Evolutionary conservation across 2,113 vertebrate genomes (phyloP), one percentile per base, ranked within the genome.

Genomic region (Anarrhichthys ocellatus): DNA sequence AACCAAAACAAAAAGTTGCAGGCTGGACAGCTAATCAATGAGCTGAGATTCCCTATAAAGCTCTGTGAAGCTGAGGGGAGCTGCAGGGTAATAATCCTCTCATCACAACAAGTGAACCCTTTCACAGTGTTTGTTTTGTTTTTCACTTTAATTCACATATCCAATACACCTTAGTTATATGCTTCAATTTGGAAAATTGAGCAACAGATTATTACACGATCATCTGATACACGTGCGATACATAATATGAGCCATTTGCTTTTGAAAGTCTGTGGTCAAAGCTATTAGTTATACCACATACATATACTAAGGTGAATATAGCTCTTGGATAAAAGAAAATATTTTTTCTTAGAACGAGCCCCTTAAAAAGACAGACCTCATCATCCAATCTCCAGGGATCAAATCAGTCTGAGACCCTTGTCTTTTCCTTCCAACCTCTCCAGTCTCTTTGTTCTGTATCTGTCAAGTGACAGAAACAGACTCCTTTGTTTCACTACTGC

Each of bases 311-410:
- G n/a, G 15, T 61, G 32, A 76, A 15, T 29, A 29, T 18, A 50
- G 42, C 18, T 48, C 52, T 38, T 22, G 11, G 29, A 22, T 22
- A 52, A 32, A 70, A 72, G 18, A 48, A 66, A 50, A 66, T 44
- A 80, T 63, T 68, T 76, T 64, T 34, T 73, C 29, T 74, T 44
- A 42, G 36, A 69, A 42, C 1, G 7, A 9, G 42, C n/a, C 50
- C 46, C 20, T 52, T 22, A 10, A 50, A 56, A 66, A 34, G 70
- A 6, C 75, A 36, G 15, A 44, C 29, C 40, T 66, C 0, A 61
- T 46, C 36, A 48, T 64, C 75, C 59, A 67, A 14, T 78, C 87
- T 71, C 73, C 59, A 71, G 80, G 62, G 81, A 84, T 82, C 63
- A 80, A 73, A 84, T 76, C 68, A 64, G 64, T 27, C 52, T 11